phyloP scores from a whole-genome alignment of 2,797 vertebrate species.

The Champsocephalus gunnari region DNA sequence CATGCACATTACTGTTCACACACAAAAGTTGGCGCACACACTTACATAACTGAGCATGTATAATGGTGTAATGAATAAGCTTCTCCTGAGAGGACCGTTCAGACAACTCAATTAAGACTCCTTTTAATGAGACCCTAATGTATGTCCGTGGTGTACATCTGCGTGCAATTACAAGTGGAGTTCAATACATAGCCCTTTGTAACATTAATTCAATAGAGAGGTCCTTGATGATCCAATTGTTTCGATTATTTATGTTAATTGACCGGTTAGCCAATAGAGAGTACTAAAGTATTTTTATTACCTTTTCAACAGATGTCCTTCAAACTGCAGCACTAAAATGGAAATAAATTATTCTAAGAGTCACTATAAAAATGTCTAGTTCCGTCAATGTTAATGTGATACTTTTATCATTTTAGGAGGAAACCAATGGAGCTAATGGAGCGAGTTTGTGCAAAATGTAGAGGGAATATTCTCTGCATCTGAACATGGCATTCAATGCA shows the following conservation, averaged over 20 bases:
- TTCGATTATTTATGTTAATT: no score
- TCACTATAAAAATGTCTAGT: neutral
- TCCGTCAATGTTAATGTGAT: neutral
- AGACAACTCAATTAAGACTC: slow-evolving; percentile 25
- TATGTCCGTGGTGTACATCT: neutral
- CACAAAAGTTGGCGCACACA: neutral
- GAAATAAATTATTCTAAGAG: neutral
- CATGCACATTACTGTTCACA: neutral
- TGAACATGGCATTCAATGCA: neutral
- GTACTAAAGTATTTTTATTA: neutral
- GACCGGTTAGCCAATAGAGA: neutral
- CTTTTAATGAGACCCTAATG: slow-evolving; percentile 27
- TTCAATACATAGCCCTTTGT: neutral
- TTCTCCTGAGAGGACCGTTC: slow-evolving; percentile 13
- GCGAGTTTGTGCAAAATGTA: slow-evolving; percentile 2
- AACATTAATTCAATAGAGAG: neutral
- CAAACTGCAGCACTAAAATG: neutral
- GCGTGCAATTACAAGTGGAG: slow-evolving; percentile 7
- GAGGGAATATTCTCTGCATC: neutral
- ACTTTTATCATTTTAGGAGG: neutral
- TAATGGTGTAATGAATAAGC: slow-evolving; percentile 6
- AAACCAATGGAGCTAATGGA: neutral
- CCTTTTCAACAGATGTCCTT: neutral
- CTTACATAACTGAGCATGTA: slow-evolving; percentile 20
- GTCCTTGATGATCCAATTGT: neutral